Evolutionary conservation across 2,113 vertebrate species (phyloP).

Genomic region (Hippocampus comes): DNA sequence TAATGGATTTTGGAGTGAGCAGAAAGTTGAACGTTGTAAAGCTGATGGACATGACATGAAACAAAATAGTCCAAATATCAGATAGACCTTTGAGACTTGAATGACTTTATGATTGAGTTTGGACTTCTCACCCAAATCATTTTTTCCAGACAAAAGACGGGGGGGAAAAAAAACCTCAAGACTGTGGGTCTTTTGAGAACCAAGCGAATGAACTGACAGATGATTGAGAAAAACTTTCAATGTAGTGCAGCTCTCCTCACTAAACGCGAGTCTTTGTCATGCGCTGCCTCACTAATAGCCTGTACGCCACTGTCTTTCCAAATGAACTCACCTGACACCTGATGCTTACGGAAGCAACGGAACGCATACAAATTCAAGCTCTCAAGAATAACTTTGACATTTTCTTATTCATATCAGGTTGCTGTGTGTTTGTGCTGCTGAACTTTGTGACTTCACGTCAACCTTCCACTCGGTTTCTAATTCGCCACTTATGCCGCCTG

Average conservation of each 20-base stretch:
- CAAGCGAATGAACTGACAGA: not conserved
- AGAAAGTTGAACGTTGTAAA: too few species aligned
- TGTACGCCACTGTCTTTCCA: not conserved
- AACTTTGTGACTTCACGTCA: constrained; percentile 41
- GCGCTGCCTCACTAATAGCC: not conserved
- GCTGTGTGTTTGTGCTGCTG: constrained; percentile 26
- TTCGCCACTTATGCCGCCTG: constrained; percentile 28
- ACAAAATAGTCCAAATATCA: not conserved
- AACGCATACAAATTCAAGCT: not conserved
- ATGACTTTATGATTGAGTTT: not conserved
- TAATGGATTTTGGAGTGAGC: not conserved
- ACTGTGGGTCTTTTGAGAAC: not conserved
- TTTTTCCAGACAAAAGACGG: not conserved
- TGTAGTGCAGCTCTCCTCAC: too few species aligned
- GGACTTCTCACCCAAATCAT: not conserved
- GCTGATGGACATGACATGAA: not conserved
- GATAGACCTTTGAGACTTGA: too few species aligned
- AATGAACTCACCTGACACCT: not conserved
- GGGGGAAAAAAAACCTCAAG: too few species aligned
- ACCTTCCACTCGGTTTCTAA: constrained; percentile 33
- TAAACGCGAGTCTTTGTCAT: not conserved
- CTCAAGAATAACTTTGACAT: constrained; percentile 23
- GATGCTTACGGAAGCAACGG: not conserved
- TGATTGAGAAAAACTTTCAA: not conserved
- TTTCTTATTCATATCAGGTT: constrained; percentile 48